phyloP scores from a whole-genome alignment of 2,797 vertebrate species.

The Jordanella pulchra region DNA sequence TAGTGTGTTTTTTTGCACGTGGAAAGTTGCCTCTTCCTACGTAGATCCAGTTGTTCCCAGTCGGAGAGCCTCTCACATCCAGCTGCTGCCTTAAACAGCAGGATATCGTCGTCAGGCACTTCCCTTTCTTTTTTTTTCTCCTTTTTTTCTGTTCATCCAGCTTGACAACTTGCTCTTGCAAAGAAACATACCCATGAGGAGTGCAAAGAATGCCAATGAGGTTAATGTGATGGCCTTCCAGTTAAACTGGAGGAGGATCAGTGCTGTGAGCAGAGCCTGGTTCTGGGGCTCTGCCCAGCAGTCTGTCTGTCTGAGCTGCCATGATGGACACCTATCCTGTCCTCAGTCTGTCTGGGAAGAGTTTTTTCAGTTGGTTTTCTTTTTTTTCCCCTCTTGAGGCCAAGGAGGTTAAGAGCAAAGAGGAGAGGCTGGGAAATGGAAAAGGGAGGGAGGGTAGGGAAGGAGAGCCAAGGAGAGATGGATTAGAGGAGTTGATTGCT shows the following conservation, averaged over 20 bases:
- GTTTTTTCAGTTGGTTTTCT: conserved; percentile 24
- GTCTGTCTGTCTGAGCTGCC: conserved; percentile 80
- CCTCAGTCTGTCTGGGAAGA: conserved; percentile 77
- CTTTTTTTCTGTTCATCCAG: conserved; percentile 36
- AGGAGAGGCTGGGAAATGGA: conserved; percentile 60
- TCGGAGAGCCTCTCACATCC: conserved; percentile 49
- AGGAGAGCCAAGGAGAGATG: conserved; percentile 60
- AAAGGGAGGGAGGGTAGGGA: conserved; percentile 10
- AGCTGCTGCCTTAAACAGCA: conserved; percentile 33
- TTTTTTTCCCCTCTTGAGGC: conserved; percentile 48
- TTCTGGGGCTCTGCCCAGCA: conserved; percentile 71
- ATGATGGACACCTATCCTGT: conserved; percentile 80
- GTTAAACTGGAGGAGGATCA: conserved; percentile 77
- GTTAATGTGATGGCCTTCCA: conserved; percentile 83
- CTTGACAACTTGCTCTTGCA: conserved; percentile 65
- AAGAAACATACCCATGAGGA: conserved; percentile 83
- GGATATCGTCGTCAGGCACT: conserved; percentile 30
- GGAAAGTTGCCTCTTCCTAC: conserved; percentile 59
- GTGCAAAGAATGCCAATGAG: conserved; percentile 87
- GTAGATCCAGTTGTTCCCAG: conserved; percentile 53
- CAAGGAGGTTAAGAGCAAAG: conserved; percentile 27
- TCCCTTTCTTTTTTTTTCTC: conserved; percentile 11
- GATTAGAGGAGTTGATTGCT: conserved; percentile 86
- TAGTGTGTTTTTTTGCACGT: conserved; percentile 71
- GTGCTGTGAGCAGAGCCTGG: conserved; percentile 77